A percentile compares a stretch with the other conserved stretches of the same genome.
These are phyloP conservation scores for Drosophila quinaria DNA, from an alignment of 2,888 invertebrate species.

Conservation along the genomic window DNA sequence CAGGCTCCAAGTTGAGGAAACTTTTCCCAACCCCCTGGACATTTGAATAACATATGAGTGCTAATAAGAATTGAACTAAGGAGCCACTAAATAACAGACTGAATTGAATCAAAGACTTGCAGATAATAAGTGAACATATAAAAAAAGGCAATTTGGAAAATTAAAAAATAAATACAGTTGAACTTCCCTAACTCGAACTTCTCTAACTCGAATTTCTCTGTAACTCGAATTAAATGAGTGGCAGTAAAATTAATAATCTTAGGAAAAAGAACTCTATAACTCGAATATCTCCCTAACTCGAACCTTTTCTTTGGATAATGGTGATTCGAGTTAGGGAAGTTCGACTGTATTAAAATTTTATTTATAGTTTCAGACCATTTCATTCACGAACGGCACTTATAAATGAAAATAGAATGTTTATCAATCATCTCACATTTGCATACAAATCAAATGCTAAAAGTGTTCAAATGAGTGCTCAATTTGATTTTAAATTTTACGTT, in stretches of 20 bases:
- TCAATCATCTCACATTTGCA: slow-evolving; percentile 16
- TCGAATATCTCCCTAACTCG: too few species aligned
- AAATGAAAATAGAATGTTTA: neutral
- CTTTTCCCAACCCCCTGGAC: slow-evolving; percentile 24
- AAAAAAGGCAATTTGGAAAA: too few species aligned
- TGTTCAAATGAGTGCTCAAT: neutral
- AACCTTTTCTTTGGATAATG: too few species aligned
- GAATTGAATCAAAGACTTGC: slow-evolving; percentile 4
- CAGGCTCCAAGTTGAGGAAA: slow-evolving; percentile 41
- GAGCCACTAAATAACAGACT: neutral
- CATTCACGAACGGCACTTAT: neutral
- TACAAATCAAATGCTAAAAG: slow-evolving; percentile 6
- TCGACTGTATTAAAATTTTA: neutral
- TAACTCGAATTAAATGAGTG: too few species aligned
- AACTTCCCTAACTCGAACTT: too few species aligned
- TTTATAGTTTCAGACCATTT: too few species aligned
- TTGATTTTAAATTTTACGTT: neutral
- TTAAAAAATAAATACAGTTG: too few species aligned
- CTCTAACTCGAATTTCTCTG: too few species aligned
- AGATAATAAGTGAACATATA: neutral
- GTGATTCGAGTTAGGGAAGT: too few species aligned
- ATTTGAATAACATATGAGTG: slow-evolving; percentile 25
- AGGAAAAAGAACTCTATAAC: too few species aligned
- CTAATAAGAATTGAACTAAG: slow-evolving; percentile 12
- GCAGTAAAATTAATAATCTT: too few species aligned